Percentiles rank a stretch among this genome's conserved stretches.
These are phyloP conservation scores for Centropus bengalensis DNA, from an alignment of 2,113 vertebrate species.

Conservation along the genomic window DNA sequence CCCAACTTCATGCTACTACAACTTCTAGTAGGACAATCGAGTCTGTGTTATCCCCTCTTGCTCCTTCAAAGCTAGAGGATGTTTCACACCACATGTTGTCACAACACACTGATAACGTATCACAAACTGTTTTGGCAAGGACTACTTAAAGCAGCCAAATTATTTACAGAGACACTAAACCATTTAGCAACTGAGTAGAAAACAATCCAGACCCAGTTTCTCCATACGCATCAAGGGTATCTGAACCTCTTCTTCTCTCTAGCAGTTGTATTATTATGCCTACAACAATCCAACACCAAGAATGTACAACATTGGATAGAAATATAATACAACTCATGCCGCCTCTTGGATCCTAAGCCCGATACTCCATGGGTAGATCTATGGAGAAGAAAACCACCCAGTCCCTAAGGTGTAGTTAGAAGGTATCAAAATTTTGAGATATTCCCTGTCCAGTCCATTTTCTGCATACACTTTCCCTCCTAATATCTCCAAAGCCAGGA, in stretches of 20 bases:
- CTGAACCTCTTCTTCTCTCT: not conserved
- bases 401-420: not conserved
- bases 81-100: not conserved
- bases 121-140: not conserved
- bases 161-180: not conserved
- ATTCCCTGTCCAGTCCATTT: not conserved
- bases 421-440: not conserved
- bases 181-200: not conserved
- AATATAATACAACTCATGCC: not conserved
- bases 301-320: fast-evolving
- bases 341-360: too few relatives aligned
- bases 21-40: not conserved
- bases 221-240: not conserved
- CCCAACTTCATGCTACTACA: not conserved
- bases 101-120: not conserved
- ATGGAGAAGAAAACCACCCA: too few relatives aligned
- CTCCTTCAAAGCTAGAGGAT: not conserved
- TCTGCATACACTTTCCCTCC: not conserved
- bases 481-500: not conserved
- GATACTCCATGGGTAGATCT: too few relatives aligned
- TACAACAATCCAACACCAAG: not conserved
- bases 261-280: not conserved
- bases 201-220: not conserved
- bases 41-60: not conserved
- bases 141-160: not conserved